Evolutionary conservation across 2,797 vertebrate species (phyloP).

Genomic region (Hyperoplus immaculatus): DNA sequence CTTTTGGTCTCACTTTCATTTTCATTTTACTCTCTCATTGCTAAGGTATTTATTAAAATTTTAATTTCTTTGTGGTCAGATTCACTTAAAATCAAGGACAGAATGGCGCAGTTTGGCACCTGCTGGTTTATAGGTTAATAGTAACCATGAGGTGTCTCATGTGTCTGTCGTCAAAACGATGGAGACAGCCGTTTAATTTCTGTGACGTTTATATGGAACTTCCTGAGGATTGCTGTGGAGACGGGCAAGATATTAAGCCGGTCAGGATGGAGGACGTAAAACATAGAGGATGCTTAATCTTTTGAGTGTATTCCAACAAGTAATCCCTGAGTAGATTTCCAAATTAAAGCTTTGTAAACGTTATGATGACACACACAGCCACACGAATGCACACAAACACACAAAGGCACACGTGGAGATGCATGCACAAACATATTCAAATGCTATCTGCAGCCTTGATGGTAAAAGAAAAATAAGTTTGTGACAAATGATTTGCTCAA

Average conservation of each 20-base stretch:
- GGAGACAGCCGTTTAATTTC: constrained; percentile 52
- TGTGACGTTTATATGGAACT: constrained; percentile 60
- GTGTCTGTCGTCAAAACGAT: constrained; percentile 32
- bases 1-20: constrained; percentile 25
- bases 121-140: constrained; percentile 29
- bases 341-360: constrained; percentile 85
- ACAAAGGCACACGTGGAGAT: constrained; percentile 28
- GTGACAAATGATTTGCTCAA: constrained; percentile 58
- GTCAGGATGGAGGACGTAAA: constrained; percentile 81
- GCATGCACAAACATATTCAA: constrained; percentile 37
- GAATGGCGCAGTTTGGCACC: constrained; percentile 1
- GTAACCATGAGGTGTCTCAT: constrained; percentile 10
- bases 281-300: constrained; percentile 85
- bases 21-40: constrained; percentile 13
- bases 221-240: constrained; percentile 66
- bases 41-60: neutral
- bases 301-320: constrained; percentile 86
- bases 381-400: constrained; percentile 54
- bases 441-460: constrained; percentile 51
- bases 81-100: neutral
- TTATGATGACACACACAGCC: constrained; percentile 72
- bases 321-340: constrained; percentile 86
- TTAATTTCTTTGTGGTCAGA: neutral
- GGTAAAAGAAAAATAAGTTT: constrained; percentile 50
- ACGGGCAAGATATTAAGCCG: constrained; percentile 81